Conservation (phyloP, 2,797 vertebrate genomes). For the Scyliorhinus canicula region DNA sequence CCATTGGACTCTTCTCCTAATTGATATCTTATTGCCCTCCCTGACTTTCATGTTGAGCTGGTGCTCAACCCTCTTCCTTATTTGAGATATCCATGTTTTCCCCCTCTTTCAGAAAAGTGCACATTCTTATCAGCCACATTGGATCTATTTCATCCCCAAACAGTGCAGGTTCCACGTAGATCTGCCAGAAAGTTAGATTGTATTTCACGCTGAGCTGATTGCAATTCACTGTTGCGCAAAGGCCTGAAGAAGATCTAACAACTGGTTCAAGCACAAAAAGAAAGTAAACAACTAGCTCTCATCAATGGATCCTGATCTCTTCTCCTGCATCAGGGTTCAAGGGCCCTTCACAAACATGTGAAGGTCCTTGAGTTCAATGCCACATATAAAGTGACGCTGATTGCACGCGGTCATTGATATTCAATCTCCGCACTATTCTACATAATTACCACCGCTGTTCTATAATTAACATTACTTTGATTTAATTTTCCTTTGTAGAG, state of each 20-base stretch:
- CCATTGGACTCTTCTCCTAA: not conserved
- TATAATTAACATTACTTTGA: slow-evolving; percentile 32
- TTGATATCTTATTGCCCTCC: too few species aligned
- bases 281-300: not conserved
- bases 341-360: slow-evolving; percentile 4
- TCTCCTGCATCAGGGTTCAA: not conserved
- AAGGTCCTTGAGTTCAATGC: slow-evolving; percentile 11
- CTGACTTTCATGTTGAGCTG: not conserved
- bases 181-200: not conserved
- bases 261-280: not conserved
- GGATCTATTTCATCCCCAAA: not conserved
- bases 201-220: not conserved
- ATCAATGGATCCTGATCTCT: not conserved
- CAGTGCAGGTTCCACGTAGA: not conserved
- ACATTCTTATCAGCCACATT: not conserved
- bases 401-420: slow-evolving; percentile 5
- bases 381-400: slow-evolving; percentile 6
- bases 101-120: not conserved
- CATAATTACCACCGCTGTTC: slow-evolving; percentile 32
- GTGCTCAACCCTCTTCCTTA: not conserved
- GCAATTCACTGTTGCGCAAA: not conserved
- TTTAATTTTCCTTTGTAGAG: slow-evolving; percentile 18
- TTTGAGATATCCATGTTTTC: not conserved
- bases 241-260: not conserved
- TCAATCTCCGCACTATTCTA: slow-evolving; percentile 1